Evolutionary conservation across 2,797 vertebrate genomes (phyloP).

Genomic region (Cryptoblepharus egeriae): DNA sequence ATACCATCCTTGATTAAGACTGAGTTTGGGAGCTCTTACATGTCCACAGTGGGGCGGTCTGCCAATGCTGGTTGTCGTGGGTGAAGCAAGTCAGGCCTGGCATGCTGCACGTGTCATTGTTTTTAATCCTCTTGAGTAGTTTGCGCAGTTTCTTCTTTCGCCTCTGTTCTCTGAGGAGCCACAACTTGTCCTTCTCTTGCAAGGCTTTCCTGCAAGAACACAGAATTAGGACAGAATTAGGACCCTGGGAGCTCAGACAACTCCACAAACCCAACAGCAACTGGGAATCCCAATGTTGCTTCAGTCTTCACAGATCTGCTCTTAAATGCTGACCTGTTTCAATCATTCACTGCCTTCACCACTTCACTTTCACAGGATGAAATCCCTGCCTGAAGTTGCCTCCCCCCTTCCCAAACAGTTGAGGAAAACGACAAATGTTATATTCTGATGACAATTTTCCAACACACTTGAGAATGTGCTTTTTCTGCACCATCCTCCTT

Average conservation of each 20-base stretch:
- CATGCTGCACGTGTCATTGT: conserved; percentile 99
- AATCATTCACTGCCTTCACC: not conserved
- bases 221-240: conserved; percentile 3
- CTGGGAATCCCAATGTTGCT: not conserved
- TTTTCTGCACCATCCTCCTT: not conserved
- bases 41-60: conserved; percentile 97
- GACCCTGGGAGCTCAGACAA: conserved; percentile 2
- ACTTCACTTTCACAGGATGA: not conserved
- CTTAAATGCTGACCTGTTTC: fast-evolving
- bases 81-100: conserved; percentile 98
- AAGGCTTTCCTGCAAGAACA: conserved; percentile 82
- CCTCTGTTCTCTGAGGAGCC: conserved; percentile 92
- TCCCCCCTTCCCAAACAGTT: no score
- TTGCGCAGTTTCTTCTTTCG: conserved; percentile 95
- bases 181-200: conserved; percentile 88
- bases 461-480: not conserved
- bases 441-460: no score
- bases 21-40: conserved; percentile 76
- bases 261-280: not conserved
- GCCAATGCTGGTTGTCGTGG: conserved; percentile 99
- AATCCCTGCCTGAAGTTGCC: not conserved
- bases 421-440: not conserved
- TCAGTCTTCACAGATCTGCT: not conserved
- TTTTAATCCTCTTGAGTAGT: conserved; percentile 93
- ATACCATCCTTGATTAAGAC: not conserved